Evolutionary conservation across 2,888 invertebrate genomes (phyloP).

Genomic region (Eurois occulta): DNA sequence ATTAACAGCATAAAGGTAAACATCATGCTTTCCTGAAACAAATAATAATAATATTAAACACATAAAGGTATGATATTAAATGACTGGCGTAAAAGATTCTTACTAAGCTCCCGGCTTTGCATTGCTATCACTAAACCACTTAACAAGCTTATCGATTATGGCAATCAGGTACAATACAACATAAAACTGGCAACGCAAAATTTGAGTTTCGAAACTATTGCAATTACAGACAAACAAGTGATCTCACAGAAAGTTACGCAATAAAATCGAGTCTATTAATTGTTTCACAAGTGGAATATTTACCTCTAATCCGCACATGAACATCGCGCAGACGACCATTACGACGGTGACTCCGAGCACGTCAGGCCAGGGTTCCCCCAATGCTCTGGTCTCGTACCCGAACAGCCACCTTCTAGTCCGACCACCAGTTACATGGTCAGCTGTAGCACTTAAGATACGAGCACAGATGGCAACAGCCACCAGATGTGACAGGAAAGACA

Average conservation of each 20-base stretch:
- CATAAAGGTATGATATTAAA: neutral
- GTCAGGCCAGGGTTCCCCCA: constrained; percentile 92
- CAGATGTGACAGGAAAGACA: constrained; percentile 90
- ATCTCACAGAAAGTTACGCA: constrained; percentile 22
- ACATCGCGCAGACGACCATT: constrained; percentile 91
- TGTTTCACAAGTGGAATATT: constrained; percentile 33
- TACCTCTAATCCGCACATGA: constrained; percentile 92
- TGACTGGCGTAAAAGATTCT: neutral
- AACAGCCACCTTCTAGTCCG: constrained; percentile 91
- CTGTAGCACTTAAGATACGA: constrained; percentile 91
- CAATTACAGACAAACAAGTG: constrained; percentile 16
- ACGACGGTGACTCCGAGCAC: constrained; percentile 91
- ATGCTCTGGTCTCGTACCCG: constrained; percentile 90
- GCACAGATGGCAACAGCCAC: constrained; percentile 92
- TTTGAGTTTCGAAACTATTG: constrained; percentile 25
- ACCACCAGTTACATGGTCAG: constrained; percentile 91
- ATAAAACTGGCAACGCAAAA: constrained; percentile 3
- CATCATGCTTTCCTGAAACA: constrained; percentile 88
- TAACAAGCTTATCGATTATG: constrained; percentile 17
- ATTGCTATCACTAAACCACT: constrained; percentile 11
- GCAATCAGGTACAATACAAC: constrained; percentile 32
- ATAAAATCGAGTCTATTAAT: neutral
- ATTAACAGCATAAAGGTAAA: constrained; percentile 86
- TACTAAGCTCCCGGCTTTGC: neutral
- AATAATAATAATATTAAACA: constrained; percentile 4